Evolutionary conservation across 2,113 vertebrate species (phyloP), one percentile per base, ranked within the genome.

Genomic region (Perca fluviatilis): DNA sequence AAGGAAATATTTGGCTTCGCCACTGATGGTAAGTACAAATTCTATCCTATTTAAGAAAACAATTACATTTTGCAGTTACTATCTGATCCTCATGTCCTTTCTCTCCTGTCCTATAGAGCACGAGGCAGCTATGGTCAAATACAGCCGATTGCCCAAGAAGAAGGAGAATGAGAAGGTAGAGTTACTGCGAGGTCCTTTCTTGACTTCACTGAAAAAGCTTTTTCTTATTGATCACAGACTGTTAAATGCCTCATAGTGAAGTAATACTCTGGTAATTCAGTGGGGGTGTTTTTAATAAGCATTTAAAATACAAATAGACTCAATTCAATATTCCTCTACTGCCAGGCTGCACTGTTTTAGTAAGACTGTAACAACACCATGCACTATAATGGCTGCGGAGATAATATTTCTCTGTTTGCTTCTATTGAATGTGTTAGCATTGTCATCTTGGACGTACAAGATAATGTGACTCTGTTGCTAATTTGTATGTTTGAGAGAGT

Each of bases 121-220:
- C 57, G 98, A 99, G 87, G 94, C 96, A 23, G 96, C 98, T 21
- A 99, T 99, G 98, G 97, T 98, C 86, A 99, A 98, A 75, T 99
- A 99, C 76, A 99, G 98, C 96, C 95, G 97, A 64, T 89, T 99
- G 79, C 97, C 98, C 33, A 99, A 99, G 91, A 98, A 96, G 89
- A 98, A 95, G 93, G 98, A 99, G 87, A 99, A 98, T 63, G 98
- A 99, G 86, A 99, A 97, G 96, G 98, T 99, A 92, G 53, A 73
- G 81, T 51, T 57, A 63, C 13, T 57, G 18, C 0, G 21, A 40
- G 61, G 53, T 43, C 36, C 49, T 54, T 53, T n/a, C 15, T 77
- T 50, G 54, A 30, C 49, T 71, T 51, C 19, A 36, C 68, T 73
- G 15, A 64, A 65, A 66, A 18, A 69, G 74, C 49, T 62, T 33